Evolutionary conservation across 2,797 vertebrate genomes (phyloP).

Genomic region (Allobates femoralis): DNA sequence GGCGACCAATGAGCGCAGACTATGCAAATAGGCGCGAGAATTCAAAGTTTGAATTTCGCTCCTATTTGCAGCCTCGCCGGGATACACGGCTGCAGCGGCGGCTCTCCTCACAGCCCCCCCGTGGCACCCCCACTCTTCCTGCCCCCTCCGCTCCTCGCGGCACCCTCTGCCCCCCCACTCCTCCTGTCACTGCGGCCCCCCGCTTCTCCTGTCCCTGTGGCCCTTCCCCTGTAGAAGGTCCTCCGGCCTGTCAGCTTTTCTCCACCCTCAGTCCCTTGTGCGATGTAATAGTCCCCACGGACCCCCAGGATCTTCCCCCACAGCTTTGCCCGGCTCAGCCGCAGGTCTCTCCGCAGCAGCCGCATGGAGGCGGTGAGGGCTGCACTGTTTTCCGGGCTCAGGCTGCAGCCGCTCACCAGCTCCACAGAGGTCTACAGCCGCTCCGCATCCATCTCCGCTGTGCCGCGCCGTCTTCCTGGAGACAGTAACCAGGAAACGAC

Average conservation of each 20-base stretch:
- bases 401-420: constrained; percentile 78
- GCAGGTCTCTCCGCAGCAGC: constrained; percentile 84
- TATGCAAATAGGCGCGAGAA: too few species aligned
- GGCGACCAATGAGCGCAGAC: too few species aligned
- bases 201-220: too few species aligned
- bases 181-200: too few species aligned
- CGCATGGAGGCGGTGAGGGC: constrained; percentile 81
- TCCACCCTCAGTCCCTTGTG: constrained; percentile 80
- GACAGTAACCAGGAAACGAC: not conserved
- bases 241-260: constrained; percentile 82
- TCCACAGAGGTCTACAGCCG: constrained; percentile 79
- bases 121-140: too few species aligned
- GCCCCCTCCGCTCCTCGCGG: too few species aligned
- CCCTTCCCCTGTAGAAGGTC: constrained; percentile 86
- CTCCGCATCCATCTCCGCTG: constrained; percentile 79
- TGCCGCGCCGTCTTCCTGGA: fast-evolving
- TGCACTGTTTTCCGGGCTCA: constrained; percentile 82
- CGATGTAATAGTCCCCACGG: constrained; percentile 86
- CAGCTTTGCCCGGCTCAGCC: constrained; percentile 83
- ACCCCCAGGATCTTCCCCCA: constrained; percentile 92
- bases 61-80: too few species aligned
- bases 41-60: too few species aligned
- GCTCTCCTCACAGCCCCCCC: too few species aligned
- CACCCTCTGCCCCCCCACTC: too few species aligned
- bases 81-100: too few species aligned